Evolutionary conservation across 2,113 vertebrate species (phyloP).

Genomic region (Mionectes macconnelli): DNA sequence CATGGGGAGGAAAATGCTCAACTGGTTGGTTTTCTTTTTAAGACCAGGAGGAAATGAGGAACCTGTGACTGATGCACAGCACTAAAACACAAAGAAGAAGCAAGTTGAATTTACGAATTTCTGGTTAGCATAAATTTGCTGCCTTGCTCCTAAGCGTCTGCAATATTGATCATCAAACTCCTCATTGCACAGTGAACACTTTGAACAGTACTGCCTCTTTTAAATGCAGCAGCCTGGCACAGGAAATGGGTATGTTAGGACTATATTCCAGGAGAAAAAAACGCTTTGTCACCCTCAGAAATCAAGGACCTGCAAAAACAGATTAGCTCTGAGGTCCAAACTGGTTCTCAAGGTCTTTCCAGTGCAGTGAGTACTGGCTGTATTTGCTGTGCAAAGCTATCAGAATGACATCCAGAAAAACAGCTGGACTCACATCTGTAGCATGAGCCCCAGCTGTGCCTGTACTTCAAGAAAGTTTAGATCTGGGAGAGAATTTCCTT

Average conservation of each 20-base stretch:
- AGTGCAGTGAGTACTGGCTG: neutral
- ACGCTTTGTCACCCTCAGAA: neutral
- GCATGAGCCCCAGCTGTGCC: neutral
- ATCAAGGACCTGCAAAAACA: neutral
- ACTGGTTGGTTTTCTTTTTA: neutral
- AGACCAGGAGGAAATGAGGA: neutral
- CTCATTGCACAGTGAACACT: neutral
- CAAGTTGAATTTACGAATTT: neutral
- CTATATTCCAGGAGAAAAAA: neutral
- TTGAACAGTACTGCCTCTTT: neutral
- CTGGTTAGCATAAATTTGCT: neutral
- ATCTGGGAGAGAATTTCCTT: neutral
- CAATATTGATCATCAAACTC: neutral
- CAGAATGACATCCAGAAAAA: neutral
- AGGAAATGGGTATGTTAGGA: neutral
- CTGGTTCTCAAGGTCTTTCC: neutral
- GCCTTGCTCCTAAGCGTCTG: neutral
- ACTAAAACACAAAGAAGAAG: neutral
- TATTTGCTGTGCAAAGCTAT: neutral
- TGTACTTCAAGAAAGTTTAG: neutral
- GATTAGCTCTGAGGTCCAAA: neutral
- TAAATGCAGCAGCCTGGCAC: neutral
- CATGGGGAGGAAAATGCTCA: neutral
- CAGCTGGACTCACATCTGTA: neutral
- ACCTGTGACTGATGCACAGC: accelerated